These are phyloP conservation scores for Ennomos fuscantarius DNA, from an alignment of 2,888 invertebrate species.

Conservation along the genomic window DNA sequence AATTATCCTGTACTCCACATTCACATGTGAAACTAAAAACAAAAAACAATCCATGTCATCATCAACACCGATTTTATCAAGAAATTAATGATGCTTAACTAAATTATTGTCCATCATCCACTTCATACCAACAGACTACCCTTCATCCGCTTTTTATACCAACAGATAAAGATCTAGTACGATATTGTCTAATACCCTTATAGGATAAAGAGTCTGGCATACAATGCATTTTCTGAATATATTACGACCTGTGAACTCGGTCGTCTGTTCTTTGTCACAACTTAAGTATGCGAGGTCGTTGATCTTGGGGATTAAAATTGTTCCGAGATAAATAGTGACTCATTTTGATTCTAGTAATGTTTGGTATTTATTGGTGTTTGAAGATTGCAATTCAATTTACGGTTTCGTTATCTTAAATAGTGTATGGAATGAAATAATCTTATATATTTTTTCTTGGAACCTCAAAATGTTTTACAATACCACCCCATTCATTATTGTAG, in stretches of 20 bases:
- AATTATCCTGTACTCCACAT: constrained; percentile 1
- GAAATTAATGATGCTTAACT: constrained; percentile 73
- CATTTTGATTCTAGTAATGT: constrained; percentile 39
- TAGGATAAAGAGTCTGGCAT: constrained; percentile 28
- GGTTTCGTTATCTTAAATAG: background rate
- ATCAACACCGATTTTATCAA: constrained; percentile 64
- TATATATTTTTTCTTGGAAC: no score
- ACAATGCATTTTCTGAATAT: constrained; percentile 82
- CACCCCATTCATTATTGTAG: background rate
- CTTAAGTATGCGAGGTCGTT: constrained; percentile 52
- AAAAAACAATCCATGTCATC: constrained; percentile 48
- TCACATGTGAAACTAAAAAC: constrained; percentile 36
- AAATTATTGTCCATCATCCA: constrained; percentile 66
- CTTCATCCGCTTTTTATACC: constrained; percentile 53
- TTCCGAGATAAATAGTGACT: constrained; percentile 36
- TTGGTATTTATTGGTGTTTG: constrained; percentile 29
- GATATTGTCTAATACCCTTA: constrained; percentile 69
- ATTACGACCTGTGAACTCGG: constrained; percentile 73
- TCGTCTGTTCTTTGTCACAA: constrained; percentile 51
- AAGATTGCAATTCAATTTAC: constrained; percentile 24
- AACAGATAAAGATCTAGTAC: constrained; percentile 63
- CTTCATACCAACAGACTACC: constrained; percentile 53
- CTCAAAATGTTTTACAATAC: no score
- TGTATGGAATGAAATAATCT: no score
- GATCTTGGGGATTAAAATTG: constrained; percentile 40